Evolutionary conservation across 2,888 invertebrate species (phyloP).

Genomic region (Syrphus vitripennis): DNA sequence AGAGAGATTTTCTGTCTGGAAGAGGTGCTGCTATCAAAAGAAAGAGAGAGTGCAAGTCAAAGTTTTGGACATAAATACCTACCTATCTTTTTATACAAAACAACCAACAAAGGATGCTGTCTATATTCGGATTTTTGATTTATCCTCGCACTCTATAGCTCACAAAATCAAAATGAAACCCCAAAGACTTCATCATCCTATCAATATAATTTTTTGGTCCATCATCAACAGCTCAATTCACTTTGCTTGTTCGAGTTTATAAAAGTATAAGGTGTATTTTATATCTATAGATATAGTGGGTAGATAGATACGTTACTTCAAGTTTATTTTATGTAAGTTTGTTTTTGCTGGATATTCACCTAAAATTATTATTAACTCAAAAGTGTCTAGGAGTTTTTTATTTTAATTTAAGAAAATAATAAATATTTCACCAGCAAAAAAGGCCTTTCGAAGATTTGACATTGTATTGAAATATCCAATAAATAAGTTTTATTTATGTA

Average conservation of each 20-base stretch:
- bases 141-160: neutral
- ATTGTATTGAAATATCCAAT: too few species aligned
- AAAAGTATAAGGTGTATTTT: neutral
- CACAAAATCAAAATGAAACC: neutral
- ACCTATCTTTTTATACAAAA: neutral
- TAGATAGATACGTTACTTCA: too few species aligned
- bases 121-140: slow-evolving; percentile 11
- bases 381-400: slow-evolving; percentile 17
- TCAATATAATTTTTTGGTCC: neutral
- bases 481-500: too few species aligned
- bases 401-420: neutral
- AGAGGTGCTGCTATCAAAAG: neutral
- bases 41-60: slow-evolving; percentile 17
- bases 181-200: neutral
- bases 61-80: slow-evolving; percentile 21
- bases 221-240: slow-evolving; percentile 15
- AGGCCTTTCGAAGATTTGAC: too few species aligned
- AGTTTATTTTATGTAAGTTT: slow-evolving; percentile 28
- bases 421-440: neutral
- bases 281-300: too few species aligned
- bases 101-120: slow-evolving; percentile 5
- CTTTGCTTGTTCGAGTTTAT: neutral
- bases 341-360: slow-evolving; percentile 50
- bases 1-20: neutral
- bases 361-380: slow-evolving; percentile 58